Conservation (phyloP, 1,140 invertebrate genomes). For the Bursaphelenchus mucronatus region DNA sequence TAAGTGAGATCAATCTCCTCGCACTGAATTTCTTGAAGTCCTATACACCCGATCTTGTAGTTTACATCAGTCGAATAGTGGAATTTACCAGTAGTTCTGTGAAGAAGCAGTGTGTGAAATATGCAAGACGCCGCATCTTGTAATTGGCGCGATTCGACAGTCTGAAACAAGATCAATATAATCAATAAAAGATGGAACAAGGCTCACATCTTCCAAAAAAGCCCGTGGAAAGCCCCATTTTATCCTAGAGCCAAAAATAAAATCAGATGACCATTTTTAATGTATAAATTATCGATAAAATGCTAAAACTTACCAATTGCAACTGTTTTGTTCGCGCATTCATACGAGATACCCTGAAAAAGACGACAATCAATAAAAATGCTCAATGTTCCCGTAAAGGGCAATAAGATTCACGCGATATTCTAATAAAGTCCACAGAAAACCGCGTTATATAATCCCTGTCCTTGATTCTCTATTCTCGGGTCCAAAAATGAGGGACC, state of each 20-base stretch:
- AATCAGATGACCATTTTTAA: neutral
- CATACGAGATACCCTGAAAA: constrained; percentile 40
- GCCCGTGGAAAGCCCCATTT: constrained; percentile 8
- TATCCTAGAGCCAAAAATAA: constrained; percentile 6
- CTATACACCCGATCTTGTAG: constrained; percentile 44
- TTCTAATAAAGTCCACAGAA: too few species aligned
- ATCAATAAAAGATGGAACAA: neutral
- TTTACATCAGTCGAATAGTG: constrained; percentile 38
- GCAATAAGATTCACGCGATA: too few species aligned
- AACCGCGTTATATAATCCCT: too few species aligned
- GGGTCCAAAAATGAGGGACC: too few species aligned
- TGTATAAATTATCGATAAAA: neutral
- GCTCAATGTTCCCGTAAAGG: neutral
- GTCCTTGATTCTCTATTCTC: too few species aligned
- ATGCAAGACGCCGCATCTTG: constrained; percentile 40
- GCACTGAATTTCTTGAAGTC: constrained; percentile 41
- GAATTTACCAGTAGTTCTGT: constrained; percentile 42
- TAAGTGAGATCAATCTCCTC: constrained; percentile 50
- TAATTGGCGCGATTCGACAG: constrained; percentile 44
- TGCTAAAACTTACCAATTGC: constrained; percentile 39
- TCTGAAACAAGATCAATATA: constrained; percentile 22
- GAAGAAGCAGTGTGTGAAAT: constrained; percentile 43
- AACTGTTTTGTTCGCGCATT: constrained; percentile 48
- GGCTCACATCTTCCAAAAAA: neutral
- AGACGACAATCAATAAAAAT: constrained; percentile 6